These are phyloP conservation scores for Aleiodes testaceus DNA, from an alignment of 2,888 invertebrate species.

Conservation along the genomic window DNA sequence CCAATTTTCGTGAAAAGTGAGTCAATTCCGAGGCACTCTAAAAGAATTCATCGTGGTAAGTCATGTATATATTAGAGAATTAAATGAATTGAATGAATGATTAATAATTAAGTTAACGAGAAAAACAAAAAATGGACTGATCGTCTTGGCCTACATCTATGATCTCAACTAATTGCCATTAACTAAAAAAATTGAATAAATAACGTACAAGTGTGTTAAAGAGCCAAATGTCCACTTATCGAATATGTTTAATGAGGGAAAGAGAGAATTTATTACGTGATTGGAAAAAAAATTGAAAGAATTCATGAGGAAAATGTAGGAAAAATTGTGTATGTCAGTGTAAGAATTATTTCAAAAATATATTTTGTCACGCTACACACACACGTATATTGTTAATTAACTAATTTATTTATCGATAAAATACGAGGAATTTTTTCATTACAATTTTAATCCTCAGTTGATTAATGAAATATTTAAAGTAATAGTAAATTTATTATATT, in stretches of 20 bases:
- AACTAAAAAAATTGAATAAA: neutral
- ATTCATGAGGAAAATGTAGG: neutral
- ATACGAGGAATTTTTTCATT: neutral
- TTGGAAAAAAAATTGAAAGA: neutral
- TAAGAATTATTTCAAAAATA: neutral
- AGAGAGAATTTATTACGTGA: neutral
- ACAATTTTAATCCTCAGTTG: neutral
- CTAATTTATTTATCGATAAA: neutral
- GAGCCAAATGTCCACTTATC: slow-evolving; percentile 9
- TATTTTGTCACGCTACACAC: slow-evolving; percentile 10
- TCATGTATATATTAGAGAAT: no score
- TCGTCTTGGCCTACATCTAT: slow-evolving; percentile 7
- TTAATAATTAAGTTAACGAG: neutral
- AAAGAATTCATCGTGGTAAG: no score
- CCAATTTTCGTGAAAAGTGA: no score
- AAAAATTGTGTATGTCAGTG: neutral
- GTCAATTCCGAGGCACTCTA: no score
- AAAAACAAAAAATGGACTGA: neutral
- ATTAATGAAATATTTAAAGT: neutral
- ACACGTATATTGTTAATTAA: slow-evolving; percentile 7
- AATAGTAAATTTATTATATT: neutral
- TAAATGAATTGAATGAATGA: neutral
- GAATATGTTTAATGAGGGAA: neutral
- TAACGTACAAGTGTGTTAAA: slow-evolving; percentile 15
- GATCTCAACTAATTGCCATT: neutral